A percentile compares a stretch with the other conserved stretches of the same genome.
phyloP scores from a whole-genome alignment of 2,888 invertebrate genomes.

The Eupsilia transversa region DNA sequence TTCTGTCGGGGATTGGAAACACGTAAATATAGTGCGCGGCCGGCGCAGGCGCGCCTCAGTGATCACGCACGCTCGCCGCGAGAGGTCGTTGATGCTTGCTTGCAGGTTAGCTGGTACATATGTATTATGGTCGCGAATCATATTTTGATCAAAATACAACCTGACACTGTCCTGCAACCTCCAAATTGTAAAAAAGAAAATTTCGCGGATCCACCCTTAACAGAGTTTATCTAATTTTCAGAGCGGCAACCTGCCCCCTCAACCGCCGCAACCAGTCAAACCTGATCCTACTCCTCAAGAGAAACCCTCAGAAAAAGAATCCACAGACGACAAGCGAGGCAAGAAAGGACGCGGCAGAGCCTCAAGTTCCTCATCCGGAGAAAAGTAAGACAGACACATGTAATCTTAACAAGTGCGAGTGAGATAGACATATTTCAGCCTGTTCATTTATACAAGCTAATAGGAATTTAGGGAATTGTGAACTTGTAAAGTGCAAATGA shows the following conservation, averaged over 20 bases:
- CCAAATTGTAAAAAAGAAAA: too few species aligned
- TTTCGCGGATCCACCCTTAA: too few species aligned
- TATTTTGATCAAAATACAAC: too few species aligned
- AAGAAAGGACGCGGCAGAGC: conserved; percentile 85
- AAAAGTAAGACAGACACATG: conserved; percentile 78
- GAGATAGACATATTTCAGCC: conserved; percentile 42
- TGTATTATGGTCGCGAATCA: too few species aligned
- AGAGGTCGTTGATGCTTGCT: too few species aligned
- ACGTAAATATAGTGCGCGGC: too few species aligned
- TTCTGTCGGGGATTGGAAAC: too few species aligned
- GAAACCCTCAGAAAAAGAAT: conserved; percentile 73
- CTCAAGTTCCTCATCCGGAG: conserved; percentile 86
- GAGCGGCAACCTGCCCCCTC: conserved; percentile 73
- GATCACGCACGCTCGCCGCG: too few species aligned
- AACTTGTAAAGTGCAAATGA: conserved; percentile 6
- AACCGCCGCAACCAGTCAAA: conserved; percentile 72
- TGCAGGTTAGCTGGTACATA: too few species aligned
- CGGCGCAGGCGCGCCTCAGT: too few species aligned
- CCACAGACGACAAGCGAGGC: conserved; percentile 79
- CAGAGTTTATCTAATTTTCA: conserved; percentile 52
- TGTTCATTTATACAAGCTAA: conserved; percentile 1
- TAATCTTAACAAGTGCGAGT: conserved; percentile 48
- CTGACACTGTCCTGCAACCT: too few species aligned
- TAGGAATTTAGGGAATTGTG: background rate
- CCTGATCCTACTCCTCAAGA: conserved; percentile 69